Percentiles rank a stretch among this genome's conserved stretches.
Conservation (phyloP, 2,888 invertebrate species). For the Torymus texanus region DNA sequence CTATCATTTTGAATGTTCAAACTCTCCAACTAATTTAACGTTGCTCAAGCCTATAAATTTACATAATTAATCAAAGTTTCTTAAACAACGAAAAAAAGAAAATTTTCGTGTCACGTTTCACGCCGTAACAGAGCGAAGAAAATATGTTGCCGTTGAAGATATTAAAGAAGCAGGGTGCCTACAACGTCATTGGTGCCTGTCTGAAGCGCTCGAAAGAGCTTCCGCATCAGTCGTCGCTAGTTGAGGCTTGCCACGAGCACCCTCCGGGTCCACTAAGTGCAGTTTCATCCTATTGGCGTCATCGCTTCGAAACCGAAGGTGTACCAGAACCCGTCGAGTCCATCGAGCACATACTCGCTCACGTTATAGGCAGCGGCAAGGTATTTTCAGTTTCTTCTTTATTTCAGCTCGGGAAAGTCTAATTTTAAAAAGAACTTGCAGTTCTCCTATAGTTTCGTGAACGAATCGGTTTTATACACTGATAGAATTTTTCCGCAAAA, state of each 20-base stretch:
- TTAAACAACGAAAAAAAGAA: no score
- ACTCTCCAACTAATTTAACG: no score
- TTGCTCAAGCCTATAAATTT: no score
- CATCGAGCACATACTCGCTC: slow-evolving; percentile 78
- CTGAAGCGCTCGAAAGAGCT: slow-evolving; percentile 2
- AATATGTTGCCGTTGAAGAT: not conserved
- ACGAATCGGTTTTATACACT: no score
- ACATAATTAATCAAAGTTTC: no score
- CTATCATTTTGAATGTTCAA: no score
- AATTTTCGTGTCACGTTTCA: no score
- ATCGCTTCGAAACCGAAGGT: slow-evolving; percentile 75
- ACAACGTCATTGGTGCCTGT: not conserved
- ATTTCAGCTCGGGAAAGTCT: no score
- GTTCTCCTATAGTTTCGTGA: no score
- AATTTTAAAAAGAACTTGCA: no score
- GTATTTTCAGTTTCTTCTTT: slow-evolving; percentile 67
- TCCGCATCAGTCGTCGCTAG: not conserved
- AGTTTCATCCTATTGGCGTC: slow-evolving; percentile 74
- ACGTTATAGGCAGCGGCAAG: slow-evolving; percentile 77
- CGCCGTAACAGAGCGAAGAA: not conserved
- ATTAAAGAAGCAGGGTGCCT: not conserved
- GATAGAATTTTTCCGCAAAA: no score
- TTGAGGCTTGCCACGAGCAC: slow-evolving; percentile 26
- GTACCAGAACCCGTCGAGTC: slow-evolving; percentile 78
- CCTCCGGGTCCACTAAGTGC: slow-evolving; percentile 59